Percentiles rank a stretch among this genome's conserved stretches.
Evolutionary conservation across 1,140 invertebrate species (phyloP).

Genomic region (Octopus sinensis): DNA sequence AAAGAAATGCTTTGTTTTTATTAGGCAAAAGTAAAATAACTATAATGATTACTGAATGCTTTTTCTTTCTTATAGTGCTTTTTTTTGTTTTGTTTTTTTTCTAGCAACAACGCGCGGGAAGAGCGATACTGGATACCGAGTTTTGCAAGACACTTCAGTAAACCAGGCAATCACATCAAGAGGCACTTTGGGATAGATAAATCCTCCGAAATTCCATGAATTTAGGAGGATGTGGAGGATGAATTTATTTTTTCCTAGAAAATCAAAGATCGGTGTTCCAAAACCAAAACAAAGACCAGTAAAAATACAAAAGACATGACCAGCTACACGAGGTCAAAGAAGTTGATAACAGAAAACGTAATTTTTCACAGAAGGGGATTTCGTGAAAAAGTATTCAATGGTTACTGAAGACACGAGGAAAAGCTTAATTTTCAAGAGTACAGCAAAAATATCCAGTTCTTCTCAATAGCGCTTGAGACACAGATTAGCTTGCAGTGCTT

Average conservation of each 20-base stretch:
- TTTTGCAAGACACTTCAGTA: too few species aligned
- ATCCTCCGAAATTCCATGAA: too few species aligned
- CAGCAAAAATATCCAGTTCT: constrained; percentile 5
- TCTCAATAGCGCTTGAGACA: constrained; percentile 4
- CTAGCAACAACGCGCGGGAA: neutral
- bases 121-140: too few species aligned
- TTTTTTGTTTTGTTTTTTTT: neutral
- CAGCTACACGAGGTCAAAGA: too few species aligned
- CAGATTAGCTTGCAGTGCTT: constrained; percentile 4
- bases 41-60: neutral
- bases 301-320: neutral
- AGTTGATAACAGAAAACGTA: neutral
- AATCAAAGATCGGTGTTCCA: neutral
- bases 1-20: neutral
- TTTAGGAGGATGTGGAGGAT: too few species aligned
- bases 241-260: neutral
- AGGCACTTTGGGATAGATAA: too few species aligned
- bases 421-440: neutral
- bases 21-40: neutral
- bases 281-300: neutral
- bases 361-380: neutral
- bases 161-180: too few species aligned
- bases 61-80: neutral
- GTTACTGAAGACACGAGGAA: neutral
- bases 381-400: constrained; percentile 8